Base-by-base conservation (phyloP, 2,888 invertebrate species). In the Horisme vitalbata region DNA sequence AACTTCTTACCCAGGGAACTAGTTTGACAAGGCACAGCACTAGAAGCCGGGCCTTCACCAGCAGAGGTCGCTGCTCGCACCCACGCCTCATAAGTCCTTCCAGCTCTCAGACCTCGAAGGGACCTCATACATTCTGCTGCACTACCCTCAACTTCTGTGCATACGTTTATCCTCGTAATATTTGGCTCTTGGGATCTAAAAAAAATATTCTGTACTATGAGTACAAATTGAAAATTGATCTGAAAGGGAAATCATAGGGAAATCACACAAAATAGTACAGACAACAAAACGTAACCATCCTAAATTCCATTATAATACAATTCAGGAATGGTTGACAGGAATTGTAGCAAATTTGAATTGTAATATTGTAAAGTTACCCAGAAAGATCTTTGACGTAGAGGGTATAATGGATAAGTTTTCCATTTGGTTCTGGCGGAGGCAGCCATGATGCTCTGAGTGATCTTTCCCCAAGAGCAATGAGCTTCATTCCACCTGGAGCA, bases 371-470 rank as follows among this genome's bases (percentile, higher is more conserved):
- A 4, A 69, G 80, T 68, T 83, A 92, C 79, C 92, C 91, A 7
- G 94, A 94, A 37, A 93, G 91, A 71, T 95, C 94, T 63, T 94
- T 92, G 43, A 93, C 91, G 72, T 96, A 96, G 9, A 97, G 92
- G 7, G 93, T 94, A 71, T 96, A 97, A 75, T 95, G 94, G 7
- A 92, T 94, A 39, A 97, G 92, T 65, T 93, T 91, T 36, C 97
- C 97, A 74, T 97, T 97, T 8, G 95, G 94, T 71, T 95, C 94
- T 33, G 91, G 85, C 10, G 97, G 97, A 8, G 95, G 93, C 55
- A 95, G 90, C 97, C 97, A 97, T 31, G 96, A 94, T 26, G 96
- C 94, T 64, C 96, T 88, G 68, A 97, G 92, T 54, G 95, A 94
- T 68, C 95, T 94, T 54, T 94, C 94, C 46, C 96, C 95, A 57